Base-by-base conservation (phyloP, 2,888 invertebrate species). In the Cantharis nigra region DNA sequence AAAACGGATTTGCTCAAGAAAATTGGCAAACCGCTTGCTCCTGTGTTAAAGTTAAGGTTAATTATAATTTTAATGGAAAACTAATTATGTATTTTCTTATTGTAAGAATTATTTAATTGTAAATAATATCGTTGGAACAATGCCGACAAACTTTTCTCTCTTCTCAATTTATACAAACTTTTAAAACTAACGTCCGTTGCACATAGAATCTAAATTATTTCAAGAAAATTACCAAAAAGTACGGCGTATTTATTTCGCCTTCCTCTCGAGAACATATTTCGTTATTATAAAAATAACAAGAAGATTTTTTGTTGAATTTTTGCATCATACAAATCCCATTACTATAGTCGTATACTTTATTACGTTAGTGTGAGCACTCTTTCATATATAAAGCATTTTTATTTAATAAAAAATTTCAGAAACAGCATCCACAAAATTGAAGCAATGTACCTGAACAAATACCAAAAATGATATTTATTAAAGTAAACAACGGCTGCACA, bases 331-430 rank as follows among this genome's bases (percentile, higher is more conserved):
- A 72, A 72, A 67, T 72, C 67, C 67, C 67, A 72, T 72, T 72
- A 72, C 72, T 62, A 67, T 72, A 64, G 64, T 67, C 67, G 72
- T 72, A 72, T 72, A 72, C 72, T 71, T 71, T 71, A 71, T 71
- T 71, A 71, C 71, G 71, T 71, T 71, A 71, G 71, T 71, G 64
- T 71, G 71, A 30, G 63, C 71, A 64, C 64, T 63, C 64, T 64
- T 18, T 28, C 63, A 71, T 63, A 71, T n/a, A 71, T 63, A 71
- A 71, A 71, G 64, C 23, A 28, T 64, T 64, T 71, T 71, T 71
- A 71, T 71, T 71, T 64, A 64, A 71, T 71, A 71, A 28, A 71
- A 71, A 28, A 28, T 71, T 64, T 63, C 71, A 71, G 71, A 64
- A 71, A 30, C 71, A 71, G 64, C 71, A 71, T 28, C 63, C 30